These are phyloP conservation scores for Ptiloglossa arizonensis DNA, from an alignment of 1,140 invertebrate genomes.

Conservation along the genomic window DNA sequence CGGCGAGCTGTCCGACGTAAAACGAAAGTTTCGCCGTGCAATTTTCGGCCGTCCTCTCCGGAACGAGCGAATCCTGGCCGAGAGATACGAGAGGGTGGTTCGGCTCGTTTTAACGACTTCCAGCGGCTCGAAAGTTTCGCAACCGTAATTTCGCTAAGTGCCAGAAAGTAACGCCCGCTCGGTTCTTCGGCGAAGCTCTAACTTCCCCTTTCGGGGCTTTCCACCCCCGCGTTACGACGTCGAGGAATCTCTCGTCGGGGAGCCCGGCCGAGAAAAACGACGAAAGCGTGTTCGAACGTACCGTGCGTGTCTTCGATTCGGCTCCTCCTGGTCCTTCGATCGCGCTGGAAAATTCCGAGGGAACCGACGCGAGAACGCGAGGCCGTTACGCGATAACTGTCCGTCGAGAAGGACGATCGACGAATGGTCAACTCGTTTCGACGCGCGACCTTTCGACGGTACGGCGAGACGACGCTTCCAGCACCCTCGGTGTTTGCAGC, in stretches of 20 bases:
- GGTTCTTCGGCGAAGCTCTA: not conserved
- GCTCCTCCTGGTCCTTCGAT: not conserved
- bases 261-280: too few relatives aligned
- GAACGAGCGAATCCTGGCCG: not conserved
- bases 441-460: not conserved
- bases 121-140: slow-evolving; percentile 11
- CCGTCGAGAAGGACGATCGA: too few relatives aligned
- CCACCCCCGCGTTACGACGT: not conserved
- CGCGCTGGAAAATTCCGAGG: not conserved
- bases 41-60: not conserved
- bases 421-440: too few relatives aligned
- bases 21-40: slow-evolving; percentile 2
- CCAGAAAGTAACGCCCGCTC: not conserved
- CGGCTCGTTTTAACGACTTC: not conserved
- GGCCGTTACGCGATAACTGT: too few relatives aligned
- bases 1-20: too few relatives aligned
- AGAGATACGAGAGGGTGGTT: not conserved
- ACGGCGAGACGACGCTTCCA: not conserved
- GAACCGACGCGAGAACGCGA: not conserved
- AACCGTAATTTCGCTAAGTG: slow-evolving; percentile 9
- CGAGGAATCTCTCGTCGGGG: too few relatives aligned
- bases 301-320: not conserved
- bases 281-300: not conserved
- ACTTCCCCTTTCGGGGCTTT: not conserved
- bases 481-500: not conserved